phyloP scores from a whole-genome alignment of 2,888 invertebrate genomes.

The Plebejus melissa region DNA sequence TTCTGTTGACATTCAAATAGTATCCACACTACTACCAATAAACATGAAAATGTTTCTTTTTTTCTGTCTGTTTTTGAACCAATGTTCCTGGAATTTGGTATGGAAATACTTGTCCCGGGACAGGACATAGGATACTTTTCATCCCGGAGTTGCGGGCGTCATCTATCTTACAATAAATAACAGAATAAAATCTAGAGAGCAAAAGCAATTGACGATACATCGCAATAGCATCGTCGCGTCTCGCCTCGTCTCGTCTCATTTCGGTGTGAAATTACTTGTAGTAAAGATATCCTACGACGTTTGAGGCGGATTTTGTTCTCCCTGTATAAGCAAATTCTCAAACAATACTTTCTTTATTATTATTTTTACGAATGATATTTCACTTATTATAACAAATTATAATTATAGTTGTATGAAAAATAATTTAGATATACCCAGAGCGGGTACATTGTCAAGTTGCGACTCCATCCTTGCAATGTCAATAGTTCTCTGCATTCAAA shows the following conservation, averaged over 20 bases:
- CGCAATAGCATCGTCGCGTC: too few species aligned
- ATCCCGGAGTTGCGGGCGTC: too few species aligned
- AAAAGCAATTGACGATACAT: too few species aligned
- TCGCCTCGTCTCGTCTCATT: too few species aligned
- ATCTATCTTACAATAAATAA: too few species aligned
- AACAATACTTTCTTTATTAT: not conserved
- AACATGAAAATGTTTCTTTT: too few species aligned
- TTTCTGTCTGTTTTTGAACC: too few species aligned
- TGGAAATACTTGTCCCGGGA: too few species aligned
- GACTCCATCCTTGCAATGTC: constrained; percentile 30
- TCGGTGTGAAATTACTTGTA: not conserved
- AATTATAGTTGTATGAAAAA: not conserved
- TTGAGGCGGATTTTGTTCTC: not conserved
- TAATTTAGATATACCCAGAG: not conserved
- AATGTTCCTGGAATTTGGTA: too few species aligned
- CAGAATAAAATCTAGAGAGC: too few species aligned
- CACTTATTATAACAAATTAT: not conserved
- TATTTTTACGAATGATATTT: not conserved
- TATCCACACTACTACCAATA: not conserved
- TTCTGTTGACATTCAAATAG: not conserved
- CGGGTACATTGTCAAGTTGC: not conserved
- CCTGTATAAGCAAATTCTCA: not conserved
- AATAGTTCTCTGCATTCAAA: constrained; percentile 28
- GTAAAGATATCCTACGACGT: not conserved
- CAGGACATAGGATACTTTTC: too few species aligned